Conservation (phyloP, 2,113 vertebrate genomes). For the Ifrita kowaldi region DNA sequence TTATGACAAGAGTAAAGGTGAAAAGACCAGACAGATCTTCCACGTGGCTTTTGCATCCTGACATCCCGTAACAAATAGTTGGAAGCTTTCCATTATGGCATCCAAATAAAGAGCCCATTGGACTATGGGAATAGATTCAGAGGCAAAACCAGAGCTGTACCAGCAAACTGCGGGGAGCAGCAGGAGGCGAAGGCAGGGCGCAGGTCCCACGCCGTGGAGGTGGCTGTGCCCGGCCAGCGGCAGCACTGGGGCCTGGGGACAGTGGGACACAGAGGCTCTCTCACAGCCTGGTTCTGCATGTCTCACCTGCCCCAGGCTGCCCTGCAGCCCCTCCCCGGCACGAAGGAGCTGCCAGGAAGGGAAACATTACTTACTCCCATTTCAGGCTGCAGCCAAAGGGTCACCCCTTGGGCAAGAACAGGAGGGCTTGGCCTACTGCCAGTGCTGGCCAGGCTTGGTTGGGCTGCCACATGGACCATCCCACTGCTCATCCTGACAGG, state of each 20-base stretch:
- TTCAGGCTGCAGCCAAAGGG: not conserved
- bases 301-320: not conserved
- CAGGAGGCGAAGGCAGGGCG: not conserved
- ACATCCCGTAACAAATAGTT: not conserved
- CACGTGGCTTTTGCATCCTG: not conserved
- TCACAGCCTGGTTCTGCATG: not conserved
- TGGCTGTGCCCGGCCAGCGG: not conserved
- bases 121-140: not conserved
- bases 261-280: not conserved
- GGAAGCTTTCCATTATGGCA: not conserved
- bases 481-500: not conserved
- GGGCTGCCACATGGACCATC: not conserved
- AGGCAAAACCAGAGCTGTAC: not conserved
- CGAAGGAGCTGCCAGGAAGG: not conserved
- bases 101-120: not conserved
- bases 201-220: rapidly evolving
- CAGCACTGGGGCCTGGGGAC: not conserved
- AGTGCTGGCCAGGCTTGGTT: not conserved
- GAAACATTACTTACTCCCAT: not conserved
- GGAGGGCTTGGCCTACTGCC: rapidly evolving
- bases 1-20: not conserved
- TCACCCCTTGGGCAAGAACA: rapidly evolving
- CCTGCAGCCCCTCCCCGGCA: not conserved
- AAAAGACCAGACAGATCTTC: not conserved
- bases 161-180: not conserved